A percentile compares a stretch with the other conserved stretches of the same genome.
These are phyloP conservation scores for Escarpia spicata DNA, from an alignment of 2,888 invertebrate species.

Conservation along the genomic window DNA sequence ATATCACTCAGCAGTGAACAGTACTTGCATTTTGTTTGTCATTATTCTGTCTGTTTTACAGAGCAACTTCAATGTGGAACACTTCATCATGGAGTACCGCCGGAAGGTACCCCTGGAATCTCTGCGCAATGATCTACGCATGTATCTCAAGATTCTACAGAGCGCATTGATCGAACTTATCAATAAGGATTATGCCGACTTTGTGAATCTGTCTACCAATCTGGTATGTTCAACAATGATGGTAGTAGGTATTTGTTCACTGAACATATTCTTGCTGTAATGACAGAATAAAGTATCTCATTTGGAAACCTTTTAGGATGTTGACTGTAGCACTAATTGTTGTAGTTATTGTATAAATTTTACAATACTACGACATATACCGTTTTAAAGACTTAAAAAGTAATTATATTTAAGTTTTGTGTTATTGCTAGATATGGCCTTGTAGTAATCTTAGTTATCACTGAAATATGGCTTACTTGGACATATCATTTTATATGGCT, in stretches of 20 bases:
- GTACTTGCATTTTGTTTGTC: conserved; percentile 14
- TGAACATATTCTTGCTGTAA: neutral
- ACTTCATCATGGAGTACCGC: conserved; percentile 79
- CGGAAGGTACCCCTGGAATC: conserved; percentile 82
- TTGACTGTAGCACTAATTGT: neutral
- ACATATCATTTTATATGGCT: neutral
- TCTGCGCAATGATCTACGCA: conserved; percentile 87
- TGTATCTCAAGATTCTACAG: conserved; percentile 89
- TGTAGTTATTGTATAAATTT: neutral
- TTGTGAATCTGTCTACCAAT: conserved; percentile 95
- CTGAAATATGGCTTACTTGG: too few relatives aligned
- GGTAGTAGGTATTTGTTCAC: neutral
- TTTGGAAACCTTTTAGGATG: neutral
- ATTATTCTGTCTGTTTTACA: conserved; percentile 66
- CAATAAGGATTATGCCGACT: conserved; percentile 97
- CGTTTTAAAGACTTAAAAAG: neutral
- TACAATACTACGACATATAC: neutral
- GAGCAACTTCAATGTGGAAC: conserved; percentile 92
- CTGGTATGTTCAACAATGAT: conserved; percentile 69
- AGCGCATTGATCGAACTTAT: conserved; percentile 96
- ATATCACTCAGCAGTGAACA: neutral
- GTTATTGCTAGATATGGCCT: neutral
- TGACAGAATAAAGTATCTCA: neutral
- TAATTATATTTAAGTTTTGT: neutral
- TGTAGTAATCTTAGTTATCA: too few relatives aligned